Evolutionary conservation across 2,113 vertebrate species (phyloP), one percentile per base, ranked within the genome.

Genomic region (Marcusenius ussheri): DNA sequence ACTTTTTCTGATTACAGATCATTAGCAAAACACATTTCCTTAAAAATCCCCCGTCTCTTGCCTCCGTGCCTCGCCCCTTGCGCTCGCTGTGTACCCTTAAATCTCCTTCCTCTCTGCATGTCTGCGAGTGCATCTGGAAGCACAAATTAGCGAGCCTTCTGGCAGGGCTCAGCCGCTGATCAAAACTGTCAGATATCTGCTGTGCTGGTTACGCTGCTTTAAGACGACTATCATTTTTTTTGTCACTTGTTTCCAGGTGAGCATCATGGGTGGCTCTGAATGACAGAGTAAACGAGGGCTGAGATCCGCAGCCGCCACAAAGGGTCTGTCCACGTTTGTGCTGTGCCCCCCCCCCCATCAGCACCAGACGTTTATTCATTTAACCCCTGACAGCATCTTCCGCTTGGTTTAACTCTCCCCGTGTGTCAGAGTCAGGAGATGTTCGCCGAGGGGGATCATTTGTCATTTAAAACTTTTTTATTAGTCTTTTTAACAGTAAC

Each of bases 381-480:
- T 84, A 45, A 70, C 35, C 35, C 45, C 39, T 2, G 11, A 53
- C 85, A 56, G 13, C 85, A 87, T 9, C 15, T 87, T 39, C 47
- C 3, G 11, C 27, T 53, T 4, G 50, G n/a, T n/a, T 24, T 51
- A 51, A 31, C 50, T 19, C 24, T 56, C 47, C 15, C 88, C 39
- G 10, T 11, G 45, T 31, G 35, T 50, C 51, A 46, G 90, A n/a
- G 56, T 42, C 24, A 83, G 51, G 89, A 89, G 0, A 84, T 45
- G 5, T 62, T 31, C 46, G 49, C 19, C 3, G 39, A 88, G 6
- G 9, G 42, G 45, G 6, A 47, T 66, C 42, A 56, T 70, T 84
- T 47, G 35, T 42, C 56, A 89, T 90, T 46, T 88, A 80, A 80
- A 90, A 91, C 77, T 90, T 47, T 47, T 74, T 89, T 93, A 92